phyloP scores from a whole-genome alignment of 2,888 invertebrate genomes.

The Apamea anceps region DNA sequence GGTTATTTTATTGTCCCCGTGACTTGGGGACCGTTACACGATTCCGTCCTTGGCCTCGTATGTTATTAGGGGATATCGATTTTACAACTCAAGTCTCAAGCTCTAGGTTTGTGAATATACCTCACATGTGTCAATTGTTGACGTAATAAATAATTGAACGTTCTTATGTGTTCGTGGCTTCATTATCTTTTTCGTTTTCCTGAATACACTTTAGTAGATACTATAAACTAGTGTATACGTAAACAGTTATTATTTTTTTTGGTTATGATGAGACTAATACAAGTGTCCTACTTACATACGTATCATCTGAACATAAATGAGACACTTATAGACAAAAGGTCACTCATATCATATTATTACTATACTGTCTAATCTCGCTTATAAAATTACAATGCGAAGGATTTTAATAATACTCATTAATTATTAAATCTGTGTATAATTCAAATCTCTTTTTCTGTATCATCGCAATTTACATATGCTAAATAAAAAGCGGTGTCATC shows the following conservation, averaged over 20 bases:
- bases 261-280: neutral
- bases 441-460: conserved; percentile 89
- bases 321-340: neutral
- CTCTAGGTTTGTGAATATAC: neutral
- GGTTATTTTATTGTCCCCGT: conserved; percentile 34
- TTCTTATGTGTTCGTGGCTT: no score
- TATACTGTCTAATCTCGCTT: conserved; percentile 51
- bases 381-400: conserved; percentile 79
- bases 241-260: no score
- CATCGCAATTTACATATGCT: conserved; percentile 90
- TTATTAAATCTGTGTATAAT: conserved; percentile 87
- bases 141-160: neutral
- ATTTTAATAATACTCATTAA: conserved; percentile 86
- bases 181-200: neutral
- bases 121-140: neutral
- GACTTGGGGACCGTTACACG: conserved; percentile 5
- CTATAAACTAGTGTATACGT: neutral
- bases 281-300: neutral
- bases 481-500: conserved; percentile 91
- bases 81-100: conserved; percentile 9
- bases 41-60: conserved; percentile 41
- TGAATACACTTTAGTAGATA: neutral
- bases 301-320: neutral
- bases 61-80: conserved; percentile 37
- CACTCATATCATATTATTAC: neutral